Percentiles rank a stretch among this genome's conserved stretches.
phyloP scores from a whole-genome alignment of 2,888 invertebrate species.

The Labia minor region DNA sequence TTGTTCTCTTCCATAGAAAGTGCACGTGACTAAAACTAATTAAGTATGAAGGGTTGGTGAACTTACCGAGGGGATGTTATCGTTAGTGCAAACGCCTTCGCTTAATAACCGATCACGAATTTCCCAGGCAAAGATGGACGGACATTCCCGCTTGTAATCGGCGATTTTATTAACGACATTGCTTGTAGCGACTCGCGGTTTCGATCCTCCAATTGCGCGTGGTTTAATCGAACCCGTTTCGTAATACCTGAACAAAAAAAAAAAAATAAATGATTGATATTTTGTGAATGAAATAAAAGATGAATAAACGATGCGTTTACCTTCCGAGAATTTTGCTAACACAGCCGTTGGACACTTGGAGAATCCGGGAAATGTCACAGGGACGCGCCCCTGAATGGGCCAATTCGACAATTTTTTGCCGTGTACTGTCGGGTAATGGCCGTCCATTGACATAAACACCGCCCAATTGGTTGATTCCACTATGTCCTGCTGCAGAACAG shows the following conservation, averaged over 20 bases:
- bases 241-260: conserved; percentile 67
- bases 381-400: conserved; percentile 96
- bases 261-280: too few relatives aligned
- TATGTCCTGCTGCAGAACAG: conserved; percentile 60
- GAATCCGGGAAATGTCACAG: conserved; percentile 95
- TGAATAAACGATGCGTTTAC: conserved; percentile 43
- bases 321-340: conserved; percentile 98
- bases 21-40: too few relatives aligned
- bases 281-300: too few relatives aligned
- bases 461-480: conserved; percentile 98
- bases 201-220: conserved; percentile 92
- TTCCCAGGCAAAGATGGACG: conserved; percentile 98
- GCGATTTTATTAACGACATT: conserved; percentile 92
- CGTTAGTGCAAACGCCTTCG: conserved; percentile 92
- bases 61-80: conserved; percentile 97
- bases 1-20: too few relatives aligned
- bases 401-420: conserved; percentile 97
- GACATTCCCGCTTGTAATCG: conserved; percentile 93
- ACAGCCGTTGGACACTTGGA: conserved; percentile 98
- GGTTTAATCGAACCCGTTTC: conserved; percentile 97
- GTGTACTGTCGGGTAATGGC: conserved; percentile 92
- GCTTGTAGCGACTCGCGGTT: conserved; percentile 88
- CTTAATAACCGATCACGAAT: conserved; percentile 87
- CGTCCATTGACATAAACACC: conserved; percentile 98
- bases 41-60: too few relatives aligned